Conservation (phyloP, 1,140 invertebrate genomes). For the Cardiocondyla obscurior region DNA sequence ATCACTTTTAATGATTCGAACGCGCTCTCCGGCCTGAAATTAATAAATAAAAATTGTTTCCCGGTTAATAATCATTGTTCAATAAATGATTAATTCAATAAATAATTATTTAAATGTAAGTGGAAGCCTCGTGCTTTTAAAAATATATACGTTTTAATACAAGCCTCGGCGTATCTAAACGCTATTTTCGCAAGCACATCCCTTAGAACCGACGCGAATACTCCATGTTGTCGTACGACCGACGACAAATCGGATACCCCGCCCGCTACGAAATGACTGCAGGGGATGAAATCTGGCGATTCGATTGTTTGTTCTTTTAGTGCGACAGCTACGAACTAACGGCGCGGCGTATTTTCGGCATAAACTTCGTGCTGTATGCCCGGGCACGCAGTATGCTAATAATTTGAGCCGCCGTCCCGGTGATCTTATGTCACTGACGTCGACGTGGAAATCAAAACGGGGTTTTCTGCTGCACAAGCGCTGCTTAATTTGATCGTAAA, state of each 20-base stretch:
- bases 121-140: neutral
- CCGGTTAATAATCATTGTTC: neutral
- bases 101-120: neutral
- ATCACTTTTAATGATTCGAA: neutral
- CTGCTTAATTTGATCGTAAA: too few species aligned
- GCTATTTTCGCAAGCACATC: neutral
- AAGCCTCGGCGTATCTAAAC: neutral
- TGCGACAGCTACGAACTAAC: conserved; percentile 55
- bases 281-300: conserved; percentile 40
- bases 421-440: conserved; percentile 61
- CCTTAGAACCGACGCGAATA: neutral
- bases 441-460: conserved; percentile 31
- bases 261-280: neutral
- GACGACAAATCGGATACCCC: conserved; percentile 35
- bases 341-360: conserved; percentile 46
- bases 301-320: conserved; percentile 66
- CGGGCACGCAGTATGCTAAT: conserved; percentile 79
- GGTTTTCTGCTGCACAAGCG: too few species aligned
- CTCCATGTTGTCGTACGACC: neutral
- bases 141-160: neutral
- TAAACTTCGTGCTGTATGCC: conserved; percentile 77
- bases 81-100: too few species aligned
- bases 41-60: neutral
- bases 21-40: neutral
- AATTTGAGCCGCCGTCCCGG: conserved; percentile 65